Evolutionary conservation across 2,113 vertebrate genomes (phyloP).

Genomic region (Heterotis niloticus): DNA sequence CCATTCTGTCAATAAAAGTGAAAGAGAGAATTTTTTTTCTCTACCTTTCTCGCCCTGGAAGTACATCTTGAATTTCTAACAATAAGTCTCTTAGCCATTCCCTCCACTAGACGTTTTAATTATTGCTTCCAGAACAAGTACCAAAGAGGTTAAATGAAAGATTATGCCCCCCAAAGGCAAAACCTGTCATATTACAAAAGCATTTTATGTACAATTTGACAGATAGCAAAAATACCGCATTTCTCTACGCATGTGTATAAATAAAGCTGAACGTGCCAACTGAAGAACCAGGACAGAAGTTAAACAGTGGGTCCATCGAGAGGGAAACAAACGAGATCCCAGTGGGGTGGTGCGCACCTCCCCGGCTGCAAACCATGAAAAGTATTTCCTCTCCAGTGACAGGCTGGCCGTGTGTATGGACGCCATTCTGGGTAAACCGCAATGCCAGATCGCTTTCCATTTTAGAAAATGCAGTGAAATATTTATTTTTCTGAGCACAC

Average conservation of each 20-base stretch:
- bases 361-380: slow-evolving; percentile 31
- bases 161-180: too few relatives aligned
- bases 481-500: slow-evolving; percentile 38
- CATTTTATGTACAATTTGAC: too few relatives aligned
- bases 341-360: not conserved
- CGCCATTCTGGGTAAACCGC: slow-evolving; percentile 31
- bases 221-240: too few relatives aligned
- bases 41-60: too few relatives aligned
- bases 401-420: slow-evolving; percentile 19
- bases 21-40: too few relatives aligned
- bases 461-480: slow-evolving; percentile 34
- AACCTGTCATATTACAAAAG: too few relatives aligned
- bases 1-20: too few relatives aligned
- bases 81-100: too few relatives aligned
- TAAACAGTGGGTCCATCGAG: not conserved
- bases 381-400: slow-evolving; percentile 37
- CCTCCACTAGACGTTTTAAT: too few relatives aligned
- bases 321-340: not conserved
- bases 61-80: too few relatives aligned
- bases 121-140: too few relatives aligned
- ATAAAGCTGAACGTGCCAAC: slow-evolving; percentile 9
- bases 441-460: slow-evolving; percentile 34
- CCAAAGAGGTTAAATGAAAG: too few relatives aligned
- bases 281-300: not conserved
- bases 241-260: slow-evolving; percentile 5